Conservation (phyloP, 2,888 invertebrate species). For the Lasioglossum malachurum region DNA sequence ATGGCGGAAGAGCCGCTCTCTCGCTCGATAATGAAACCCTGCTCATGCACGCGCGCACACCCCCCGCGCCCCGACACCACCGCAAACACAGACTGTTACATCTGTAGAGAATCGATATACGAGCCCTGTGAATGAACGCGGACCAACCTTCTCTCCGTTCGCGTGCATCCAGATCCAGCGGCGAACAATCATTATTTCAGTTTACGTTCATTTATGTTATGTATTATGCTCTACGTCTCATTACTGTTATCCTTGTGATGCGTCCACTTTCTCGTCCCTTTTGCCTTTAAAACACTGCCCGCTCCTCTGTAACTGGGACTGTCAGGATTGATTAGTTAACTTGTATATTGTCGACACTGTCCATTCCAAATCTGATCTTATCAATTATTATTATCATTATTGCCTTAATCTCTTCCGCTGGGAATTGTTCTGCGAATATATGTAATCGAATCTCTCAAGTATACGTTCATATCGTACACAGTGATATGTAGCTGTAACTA, state of each 20-base stretch:
- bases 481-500: too few relatives aligned
- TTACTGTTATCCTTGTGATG: too few relatives aligned
- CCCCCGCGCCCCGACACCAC: neutral
- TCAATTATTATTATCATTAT: neutral
- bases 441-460: neutral
- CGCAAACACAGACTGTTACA: neutral
- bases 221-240: too few relatives aligned
- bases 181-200: neutral
- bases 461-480: too few relatives aligned
- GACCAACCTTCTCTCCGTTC: neutral
- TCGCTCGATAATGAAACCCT: conserved; percentile 54
- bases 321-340: too few relatives aligned
- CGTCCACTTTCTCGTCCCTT: too few relatives aligned
- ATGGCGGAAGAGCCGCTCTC: conserved; percentile 13
- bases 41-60: conserved; percentile 35
- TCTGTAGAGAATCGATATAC: conserved; percentile 5
- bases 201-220: neutral
- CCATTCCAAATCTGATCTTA: neutral
- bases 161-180: neutral
- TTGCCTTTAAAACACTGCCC: neutral
- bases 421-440: neutral
- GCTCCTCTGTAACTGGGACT: too few relatives aligned
- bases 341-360: neutral
- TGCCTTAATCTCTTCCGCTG: neutral
- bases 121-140: neutral